phyloP scores from a whole-genome alignment of 2,113 vertebrate genomes.

The Grammomys dolichurus region DNA sequence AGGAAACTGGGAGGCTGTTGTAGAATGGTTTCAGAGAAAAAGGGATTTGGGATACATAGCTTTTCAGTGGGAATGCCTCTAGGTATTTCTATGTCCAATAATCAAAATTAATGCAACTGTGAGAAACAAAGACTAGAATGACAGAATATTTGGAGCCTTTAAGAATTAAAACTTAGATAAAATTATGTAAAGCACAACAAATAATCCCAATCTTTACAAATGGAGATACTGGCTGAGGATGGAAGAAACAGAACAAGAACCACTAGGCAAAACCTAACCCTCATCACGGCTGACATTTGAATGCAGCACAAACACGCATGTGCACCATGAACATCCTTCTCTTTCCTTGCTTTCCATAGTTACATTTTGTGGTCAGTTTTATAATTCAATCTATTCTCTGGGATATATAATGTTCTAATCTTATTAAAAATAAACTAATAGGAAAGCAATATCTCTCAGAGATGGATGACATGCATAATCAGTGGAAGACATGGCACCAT shows the following conservation, averaged over 20 bases:
- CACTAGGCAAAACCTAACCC: background rate
- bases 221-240: background rate
- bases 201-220: background rate
- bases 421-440: background rate
- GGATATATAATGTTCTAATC: background rate
- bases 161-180: background rate
- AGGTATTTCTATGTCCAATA: background rate
- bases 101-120: background rate
- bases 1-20: background rate
- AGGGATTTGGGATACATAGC: rapidly evolving
- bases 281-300: background rate
- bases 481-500: background rate
- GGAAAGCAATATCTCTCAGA: background rate
- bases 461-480: background rate
- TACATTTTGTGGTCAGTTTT: background rate
- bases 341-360: background rate
- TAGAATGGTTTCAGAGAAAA: background rate
- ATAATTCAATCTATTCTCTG: background rate
- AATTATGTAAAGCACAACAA: background rate
- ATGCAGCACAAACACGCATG: background rate
- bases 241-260: background rate
- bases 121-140: background rate
- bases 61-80: background rate
- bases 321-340: background rate
- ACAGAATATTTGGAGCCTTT: background rate